A percentile compares a stretch with the other conserved stretches of the same genome.
phyloP scores from a whole-genome alignment of 2,797 vertebrate genomes.

The Clarias fuscus region DNA sequence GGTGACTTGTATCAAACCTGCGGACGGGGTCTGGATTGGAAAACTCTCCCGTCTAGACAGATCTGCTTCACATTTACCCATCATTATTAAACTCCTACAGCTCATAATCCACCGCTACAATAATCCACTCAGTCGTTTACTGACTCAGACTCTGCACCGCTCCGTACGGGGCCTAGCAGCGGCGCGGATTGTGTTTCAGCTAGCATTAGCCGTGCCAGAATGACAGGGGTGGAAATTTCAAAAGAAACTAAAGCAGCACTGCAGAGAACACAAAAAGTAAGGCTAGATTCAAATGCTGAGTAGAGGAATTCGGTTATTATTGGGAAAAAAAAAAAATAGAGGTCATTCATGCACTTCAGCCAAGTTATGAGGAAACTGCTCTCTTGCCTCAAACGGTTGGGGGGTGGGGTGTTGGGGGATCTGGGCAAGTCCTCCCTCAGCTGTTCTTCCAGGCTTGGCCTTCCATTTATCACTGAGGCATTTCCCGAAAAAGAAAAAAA shows the following conservation, averaged over 20 bases:
- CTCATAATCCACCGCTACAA: conserved; percentile 19
- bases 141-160: conserved; percentile 50
- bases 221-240: conserved; percentile 69
- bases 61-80: not conserved
- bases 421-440: conserved; percentile 72
- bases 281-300: conserved; percentile 71
- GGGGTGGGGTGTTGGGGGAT: conserved; percentile 32
- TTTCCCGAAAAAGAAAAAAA: conserved; percentile 68
- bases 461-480: conserved; percentile 77
- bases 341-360: conserved; percentile 76
- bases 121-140: conserved; percentile 57
- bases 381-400: conserved; percentile 75
- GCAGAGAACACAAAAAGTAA: conserved; percentile 50
- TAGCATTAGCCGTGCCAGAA: conserved; percentile 64
- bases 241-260: conserved; percentile 60
- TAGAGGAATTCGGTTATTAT: conserved; percentile 74
- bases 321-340: conserved; percentile 72
- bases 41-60: not conserved
- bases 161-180: conserved; percentile 26
- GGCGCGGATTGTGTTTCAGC: conserved; percentile 67
- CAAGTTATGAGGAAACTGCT: conserved; percentile 80
- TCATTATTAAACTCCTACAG: conserved; percentile 21
- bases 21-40: not conserved
- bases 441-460: conserved; percentile 77
- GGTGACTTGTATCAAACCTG: not conserved